phyloP scores from a whole-genome alignment of 2,797 vertebrate species.

The Sebastolobus alascanus region DNA sequence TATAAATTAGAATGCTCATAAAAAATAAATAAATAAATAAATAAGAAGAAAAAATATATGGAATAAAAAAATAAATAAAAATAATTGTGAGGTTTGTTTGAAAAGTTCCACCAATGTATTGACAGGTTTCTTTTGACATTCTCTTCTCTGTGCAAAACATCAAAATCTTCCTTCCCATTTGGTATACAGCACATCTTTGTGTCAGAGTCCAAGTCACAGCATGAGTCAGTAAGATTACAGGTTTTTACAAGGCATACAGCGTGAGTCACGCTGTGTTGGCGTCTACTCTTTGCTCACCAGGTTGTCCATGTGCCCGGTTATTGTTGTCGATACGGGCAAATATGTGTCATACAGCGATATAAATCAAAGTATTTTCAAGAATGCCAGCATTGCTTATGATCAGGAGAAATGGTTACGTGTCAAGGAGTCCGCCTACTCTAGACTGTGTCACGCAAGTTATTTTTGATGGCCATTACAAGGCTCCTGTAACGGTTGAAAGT shows the following conservation, averaged over 20 bases:
- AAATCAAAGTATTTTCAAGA: conserved; percentile 14
- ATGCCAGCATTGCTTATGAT: neutral
- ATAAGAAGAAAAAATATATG: too few species aligned
- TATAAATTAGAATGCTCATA: too few species aligned
- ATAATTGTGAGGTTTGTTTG: neutral
- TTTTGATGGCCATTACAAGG: conserved; percentile 8
- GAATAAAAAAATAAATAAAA: too few species aligned
- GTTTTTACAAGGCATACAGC: conserved; percentile 8
- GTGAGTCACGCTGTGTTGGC: conserved; percentile 46
- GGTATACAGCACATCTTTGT: neutral
- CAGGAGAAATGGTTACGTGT: conserved; percentile 4
- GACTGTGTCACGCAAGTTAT: neutral
- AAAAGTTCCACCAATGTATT: neutral
- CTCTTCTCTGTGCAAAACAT: neutral
- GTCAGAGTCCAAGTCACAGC: conserved; percentile 25
- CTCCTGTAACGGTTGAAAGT: conserved; percentile 19
- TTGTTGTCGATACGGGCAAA: neutral
- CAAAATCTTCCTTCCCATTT: neutral
- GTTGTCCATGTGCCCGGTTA: conserved; percentile 7
- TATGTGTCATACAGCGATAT: conserved; percentile 26
- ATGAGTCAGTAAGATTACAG: conserved; percentile 41
- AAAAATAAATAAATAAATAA: too few species aligned
- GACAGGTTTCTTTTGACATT: neutral
- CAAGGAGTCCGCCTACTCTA: neutral
- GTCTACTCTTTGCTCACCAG: conserved; percentile 32